Evolutionary conservation across 2,888 invertebrate genomes (phyloP).

Genomic region (Acleris sparsana): DNA sequence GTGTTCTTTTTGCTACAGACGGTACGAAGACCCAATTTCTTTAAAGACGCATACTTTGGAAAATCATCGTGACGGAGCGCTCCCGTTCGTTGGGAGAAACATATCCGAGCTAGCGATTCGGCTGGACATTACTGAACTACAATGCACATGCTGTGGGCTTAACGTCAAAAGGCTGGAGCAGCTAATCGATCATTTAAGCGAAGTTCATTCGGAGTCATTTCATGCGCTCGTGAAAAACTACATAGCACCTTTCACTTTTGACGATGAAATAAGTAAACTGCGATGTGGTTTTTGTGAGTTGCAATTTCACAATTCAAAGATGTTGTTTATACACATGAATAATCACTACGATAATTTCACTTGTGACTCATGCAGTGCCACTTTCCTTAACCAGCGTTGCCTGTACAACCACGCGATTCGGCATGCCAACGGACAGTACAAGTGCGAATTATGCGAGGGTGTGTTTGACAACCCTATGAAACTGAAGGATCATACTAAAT

Average conservation of each 20-base stretch:
- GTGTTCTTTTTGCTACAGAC: slow-evolving; percentile 33
- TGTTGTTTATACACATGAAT: slow-evolving; percentile 59
- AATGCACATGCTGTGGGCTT: slow-evolving; percentile 38
- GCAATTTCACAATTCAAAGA: slow-evolving; percentile 53
- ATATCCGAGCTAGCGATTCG: slow-evolving; percentile 32
- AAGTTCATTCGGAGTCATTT: slow-evolving; percentile 47
- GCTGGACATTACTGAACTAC: slow-evolving; percentile 37
- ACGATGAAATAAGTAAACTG: slow-evolving; percentile 41
- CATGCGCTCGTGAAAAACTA: slow-evolving; percentile 49
- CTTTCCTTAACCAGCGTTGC: slow-evolving; percentile 54
- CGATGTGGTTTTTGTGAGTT: slow-evolving; percentile 53
- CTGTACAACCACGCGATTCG: slow-evolving; percentile 53
- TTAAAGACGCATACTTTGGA: slow-evolving; percentile 30
- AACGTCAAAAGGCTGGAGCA: slow-evolving; percentile 43
- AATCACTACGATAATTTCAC: slow-evolving; percentile 56
- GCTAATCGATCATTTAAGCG: slow-evolving; percentile 50
- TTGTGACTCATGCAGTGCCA: slow-evolving; percentile 55
- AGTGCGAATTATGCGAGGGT: slow-evolving; percentile 69
- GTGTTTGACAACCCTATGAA: slow-evolving; percentile 69
- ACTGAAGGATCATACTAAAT: slow-evolving; percentile 66
- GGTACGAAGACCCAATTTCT: slow-evolving; percentile 13
- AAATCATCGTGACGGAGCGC: slow-evolving; percentile 14
- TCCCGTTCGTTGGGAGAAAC: slow-evolving; percentile 7
- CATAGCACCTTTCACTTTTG: slow-evolving; percentile 58
- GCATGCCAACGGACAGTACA: slow-evolving; percentile 57